Evolutionary conservation across 2,113 vertebrate species (phyloP), one percentile per base, ranked within the genome.

Genomic region (Chaenogobius annularis): DNA sequence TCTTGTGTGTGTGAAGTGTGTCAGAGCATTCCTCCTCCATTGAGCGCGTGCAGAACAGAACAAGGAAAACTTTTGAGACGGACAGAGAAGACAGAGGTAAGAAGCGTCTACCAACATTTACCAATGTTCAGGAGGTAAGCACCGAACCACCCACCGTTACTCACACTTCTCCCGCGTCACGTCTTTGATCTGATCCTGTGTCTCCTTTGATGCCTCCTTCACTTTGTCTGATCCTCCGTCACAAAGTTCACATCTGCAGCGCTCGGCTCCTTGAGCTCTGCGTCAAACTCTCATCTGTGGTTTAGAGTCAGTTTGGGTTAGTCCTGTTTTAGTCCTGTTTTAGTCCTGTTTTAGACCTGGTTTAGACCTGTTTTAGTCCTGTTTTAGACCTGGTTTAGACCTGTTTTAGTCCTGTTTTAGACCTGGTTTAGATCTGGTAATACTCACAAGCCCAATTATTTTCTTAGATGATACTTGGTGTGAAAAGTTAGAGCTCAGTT

Each of bases 31-130:
- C 75, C 73, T 77, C 72, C 73, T 82, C 69, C 69, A 77, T 50
- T 82, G 84, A 87, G 75, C 64, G 59, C 47, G 72, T 75, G 74
- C 80, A 84, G 82, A 73, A 69, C 78, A 65, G 75, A 73, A 81
- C 67, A 82, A 82, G 86, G 35, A 40, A 46, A 63, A 63, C 61
- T 63, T 8, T 3, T 4, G 19, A 17, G 17, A 35, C 31, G 40
- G 59, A 62, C 11, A 23, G 46, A 50, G 17, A 6, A 17, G 14
- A 17, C 48, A 50, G 48, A 17, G 48, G 15, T 17, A 50, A 46
- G 44, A 46, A 46, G 44, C 44, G 8, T 46, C 44, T 46, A 12
- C 7, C 44, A 46, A 9, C 48, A 19, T 50, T 50, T 19, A 50
- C 48, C 15, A 52, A n/a, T 17, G 1, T 52, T n/a, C 17, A 52